phyloP scores from a whole-genome alignment of 2,113 vertebrate species.

The Odocoileus virginianus region DNA sequence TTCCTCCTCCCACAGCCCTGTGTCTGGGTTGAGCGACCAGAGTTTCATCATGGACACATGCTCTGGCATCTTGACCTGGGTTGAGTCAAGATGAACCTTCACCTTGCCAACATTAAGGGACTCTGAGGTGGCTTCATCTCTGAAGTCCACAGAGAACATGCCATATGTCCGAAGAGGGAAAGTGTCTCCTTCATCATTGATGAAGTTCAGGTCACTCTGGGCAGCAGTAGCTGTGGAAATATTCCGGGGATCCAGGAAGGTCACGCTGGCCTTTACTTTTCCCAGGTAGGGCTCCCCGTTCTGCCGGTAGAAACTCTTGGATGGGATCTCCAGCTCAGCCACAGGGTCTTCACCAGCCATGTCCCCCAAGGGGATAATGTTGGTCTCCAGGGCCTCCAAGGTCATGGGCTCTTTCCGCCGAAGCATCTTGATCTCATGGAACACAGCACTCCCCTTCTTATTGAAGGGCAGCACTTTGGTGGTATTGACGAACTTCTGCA shows the following conservation, averaged over 20 bases:
- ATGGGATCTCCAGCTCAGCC: constrained; percentile 93
- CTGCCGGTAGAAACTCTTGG: constrained; percentile 90
- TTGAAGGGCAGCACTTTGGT: constrained; percentile 97
- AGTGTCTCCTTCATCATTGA: constrained; percentile 90
- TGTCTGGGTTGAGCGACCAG: constrained; percentile 96
- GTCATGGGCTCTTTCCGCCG: constrained; percentile 89
- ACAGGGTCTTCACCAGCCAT: constrained; percentile 88
- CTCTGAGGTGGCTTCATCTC: constrained; percentile 84
- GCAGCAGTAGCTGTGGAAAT: constrained; percentile 88
- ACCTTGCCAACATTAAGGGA: constrained; percentile 92
- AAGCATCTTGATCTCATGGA: constrained; percentile 94
- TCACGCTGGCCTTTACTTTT: constrained; percentile 94
- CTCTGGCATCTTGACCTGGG: constrained; percentile 92
- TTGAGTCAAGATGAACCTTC: constrained; percentile 91
- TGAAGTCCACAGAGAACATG: constrained; percentile 98
- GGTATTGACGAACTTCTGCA: constrained; percentile 96
- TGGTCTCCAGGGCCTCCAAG: constrained; percentile 86
- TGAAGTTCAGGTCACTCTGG: constrained; percentile 95
- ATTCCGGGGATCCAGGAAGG: constrained; percentile 94
- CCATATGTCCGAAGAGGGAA: constrained; percentile 94
- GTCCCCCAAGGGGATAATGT: constrained; percentile 91
- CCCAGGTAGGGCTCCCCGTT: constrained; percentile 92
- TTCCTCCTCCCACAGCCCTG: constrained; percentile 97
- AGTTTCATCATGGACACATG: constrained; percentile 92
- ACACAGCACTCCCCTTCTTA: constrained; percentile 91